These are phyloP conservation scores for Xyrichtys novacula DNA, from an alignment of 2,797 vertebrate genomes.

Conservation along the genomic window DNA sequence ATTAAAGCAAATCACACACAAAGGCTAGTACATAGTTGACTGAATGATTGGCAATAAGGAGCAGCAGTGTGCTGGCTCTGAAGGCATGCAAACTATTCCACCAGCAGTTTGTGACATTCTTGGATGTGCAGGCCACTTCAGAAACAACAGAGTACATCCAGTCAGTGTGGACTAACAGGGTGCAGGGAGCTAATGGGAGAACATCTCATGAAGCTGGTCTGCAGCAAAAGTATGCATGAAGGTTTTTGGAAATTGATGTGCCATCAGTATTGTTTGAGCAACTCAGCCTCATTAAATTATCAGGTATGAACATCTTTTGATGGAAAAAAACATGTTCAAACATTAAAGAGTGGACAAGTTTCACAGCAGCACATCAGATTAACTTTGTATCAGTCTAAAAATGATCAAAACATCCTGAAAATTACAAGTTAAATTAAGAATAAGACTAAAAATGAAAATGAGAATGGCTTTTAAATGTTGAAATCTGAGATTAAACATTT, in stretches of 20 bases:
- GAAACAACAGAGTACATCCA: conserved; percentile 35
- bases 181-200: conserved; percentile 62
- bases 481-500: conserved; percentile 48
- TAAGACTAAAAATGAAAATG: too few species aligned
- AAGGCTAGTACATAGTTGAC: conserved; percentile 28
- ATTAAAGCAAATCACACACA: conserved; percentile 55
- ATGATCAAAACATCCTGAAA: conserved; percentile 34
- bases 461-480: conserved; percentile 29
- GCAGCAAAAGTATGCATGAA: conserved; percentile 22
- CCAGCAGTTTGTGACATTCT: conserved; percentile 81
- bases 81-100: conserved; percentile 79
- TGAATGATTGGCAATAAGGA: conserved; percentile 46
- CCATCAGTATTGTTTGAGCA: conserved; percentile 5
- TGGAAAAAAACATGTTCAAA: conserved; percentile 21
- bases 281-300: neutral
- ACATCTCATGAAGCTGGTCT: conserved; percentile 23
- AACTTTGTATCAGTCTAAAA: neutral
- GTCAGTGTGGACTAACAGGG: conserved; percentile 53
- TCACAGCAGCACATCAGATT: neutral
- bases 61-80: conserved; percentile 32
- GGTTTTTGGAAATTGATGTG: neutral
- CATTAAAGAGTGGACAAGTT: neutral
- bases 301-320: conserved; percentile 1
- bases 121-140: conserved; percentile 48
- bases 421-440: too few species aligned